Conservation (phyloP, 1,140 invertebrate species). For the Battus philenor region DNA sequence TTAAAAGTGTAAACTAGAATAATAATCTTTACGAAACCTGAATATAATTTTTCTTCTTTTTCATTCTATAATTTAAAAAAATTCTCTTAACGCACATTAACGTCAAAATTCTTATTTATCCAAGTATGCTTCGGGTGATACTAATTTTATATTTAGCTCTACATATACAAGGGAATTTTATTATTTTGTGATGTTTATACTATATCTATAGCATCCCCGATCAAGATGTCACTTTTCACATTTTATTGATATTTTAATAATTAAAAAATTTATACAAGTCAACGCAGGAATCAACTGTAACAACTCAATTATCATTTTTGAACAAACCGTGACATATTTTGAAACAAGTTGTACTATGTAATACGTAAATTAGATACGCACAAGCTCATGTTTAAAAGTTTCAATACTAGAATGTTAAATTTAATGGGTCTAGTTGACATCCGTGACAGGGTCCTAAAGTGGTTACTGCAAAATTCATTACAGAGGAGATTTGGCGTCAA, state of each 20-base stretch:
- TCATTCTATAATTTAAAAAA: too few relatives aligned
- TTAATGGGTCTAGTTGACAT: conserved; percentile 14
- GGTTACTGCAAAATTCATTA: conserved; percentile 5
- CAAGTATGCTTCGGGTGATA: too few relatives aligned
- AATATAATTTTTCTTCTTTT: too few relatives aligned
- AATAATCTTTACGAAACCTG: too few relatives aligned
- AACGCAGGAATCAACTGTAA: background rate
- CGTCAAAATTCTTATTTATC: too few relatives aligned
- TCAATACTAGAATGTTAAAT: conserved; percentile 4
- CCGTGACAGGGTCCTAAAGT: conserved; percentile 10
- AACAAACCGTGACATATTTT: background rate
- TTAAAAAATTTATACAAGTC: background rate
- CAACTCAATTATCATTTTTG: background rate
- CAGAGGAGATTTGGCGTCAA: conserved; percentile 6
- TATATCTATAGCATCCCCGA: background rate
- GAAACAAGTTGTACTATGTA: conserved; percentile 2
- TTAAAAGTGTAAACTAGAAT: too few relatives aligned
- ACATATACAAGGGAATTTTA: background rate
- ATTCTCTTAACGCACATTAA: too few relatives aligned
- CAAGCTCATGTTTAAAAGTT: background rate
- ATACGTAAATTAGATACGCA: conserved; percentile 4
- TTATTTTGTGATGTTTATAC: background rate
- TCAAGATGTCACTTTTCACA: background rate
- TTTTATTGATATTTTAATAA: background rate
- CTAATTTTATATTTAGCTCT: background rate